Percentiles rank a stretch among this genome's conserved stretches.
These are phyloP conservation scores for Dreissena rostriformis DNA, from an alignment of 1,140 invertebrate genomes.

Conservation along the genomic window DNA sequence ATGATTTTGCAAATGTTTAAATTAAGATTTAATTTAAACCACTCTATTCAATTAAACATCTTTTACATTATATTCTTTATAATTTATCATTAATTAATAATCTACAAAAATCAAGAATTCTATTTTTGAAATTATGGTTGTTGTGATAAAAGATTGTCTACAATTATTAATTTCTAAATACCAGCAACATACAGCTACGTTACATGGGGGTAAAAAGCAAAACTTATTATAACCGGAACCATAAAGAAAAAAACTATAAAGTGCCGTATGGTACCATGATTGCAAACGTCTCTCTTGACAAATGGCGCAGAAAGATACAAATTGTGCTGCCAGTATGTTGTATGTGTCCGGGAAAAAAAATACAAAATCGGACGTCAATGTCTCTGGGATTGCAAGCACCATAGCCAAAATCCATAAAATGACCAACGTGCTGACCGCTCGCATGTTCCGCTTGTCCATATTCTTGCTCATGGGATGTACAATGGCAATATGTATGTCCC, in stretches of 20 bases:
- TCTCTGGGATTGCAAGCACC: slow-evolving; percentile 89
- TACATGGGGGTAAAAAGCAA: slow-evolving; percentile 91
- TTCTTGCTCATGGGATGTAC: slow-evolving; percentile 90
- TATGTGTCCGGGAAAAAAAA: neutral
- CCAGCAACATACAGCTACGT: no score
- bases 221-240: slow-evolving; percentile 91
- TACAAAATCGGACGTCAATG: slow-evolving; percentile 53
- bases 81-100: no score
- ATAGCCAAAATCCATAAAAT: slow-evolving; percentile 91
- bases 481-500: slow-evolving; percentile 93
- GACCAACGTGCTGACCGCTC: slow-evolving; percentile 83
- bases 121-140: no score
- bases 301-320: slow-evolving; percentile 87
- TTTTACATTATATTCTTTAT: no score
- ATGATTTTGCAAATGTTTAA: no score
- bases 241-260: slow-evolving; percentile 94
- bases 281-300: slow-evolving; percentile 88
- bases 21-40: no score
- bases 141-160: no score
- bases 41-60: no score
- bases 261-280: slow-evolving; percentile 86
- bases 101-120: no score
- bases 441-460: slow-evolving; percentile 84
- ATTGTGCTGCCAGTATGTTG: slow-evolving; percentile 1
- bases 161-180: no score